A percentile compares a stretch with the other conserved stretches of the same genome.
These are phyloP conservation scores for Psix sp. DNA, from an alignment of 1,140 invertebrate genomes.

Conservation along the genomic window DNA sequence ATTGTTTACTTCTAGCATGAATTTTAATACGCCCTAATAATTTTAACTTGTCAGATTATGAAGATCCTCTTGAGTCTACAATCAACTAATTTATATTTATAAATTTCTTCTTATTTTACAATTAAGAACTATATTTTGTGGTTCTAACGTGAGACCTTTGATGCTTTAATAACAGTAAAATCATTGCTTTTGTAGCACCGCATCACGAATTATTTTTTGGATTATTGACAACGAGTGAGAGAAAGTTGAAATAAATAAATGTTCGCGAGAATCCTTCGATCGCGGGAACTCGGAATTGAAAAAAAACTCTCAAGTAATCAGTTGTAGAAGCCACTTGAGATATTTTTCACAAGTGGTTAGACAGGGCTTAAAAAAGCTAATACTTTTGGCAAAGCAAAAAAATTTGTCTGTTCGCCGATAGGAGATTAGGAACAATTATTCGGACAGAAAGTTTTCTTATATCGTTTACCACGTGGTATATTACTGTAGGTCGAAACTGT, in stretches of 20 bases:
- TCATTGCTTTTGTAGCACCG: no score
- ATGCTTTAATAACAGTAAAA: constrained; percentile 13
- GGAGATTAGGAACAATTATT: constrained; percentile 15
- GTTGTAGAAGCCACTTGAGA: constrained; percentile 14
- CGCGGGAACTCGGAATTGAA: constrained; percentile 2
- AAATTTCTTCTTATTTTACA: no score
- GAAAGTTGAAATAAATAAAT: constrained; percentile 5
- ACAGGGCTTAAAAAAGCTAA: background rate
- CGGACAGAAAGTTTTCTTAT: constrained; percentile 4
- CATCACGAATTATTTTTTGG: background rate
- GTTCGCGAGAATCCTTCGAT: constrained; percentile 10
- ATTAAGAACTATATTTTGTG: no score
- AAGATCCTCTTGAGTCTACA: no score
- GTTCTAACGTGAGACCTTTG: constrained; percentile 19
- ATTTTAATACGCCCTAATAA: no score
- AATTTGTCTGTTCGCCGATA: constrained; percentile 7
- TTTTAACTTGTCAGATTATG: no score
- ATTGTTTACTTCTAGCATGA: no score
- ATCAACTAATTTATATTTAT: no score
- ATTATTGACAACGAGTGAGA: background rate
- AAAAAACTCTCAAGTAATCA: constrained; percentile 22
- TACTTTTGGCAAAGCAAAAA: background rate
- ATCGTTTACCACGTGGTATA: background rate
- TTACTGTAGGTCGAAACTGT: no score
- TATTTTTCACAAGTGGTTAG: constrained; percentile 10